A percentile compares a stretch with the other conserved stretches of the same genome.
phyloP scores from a whole-genome alignment of 2,888 invertebrate genomes.

The Electrophaes corylata region DNA sequence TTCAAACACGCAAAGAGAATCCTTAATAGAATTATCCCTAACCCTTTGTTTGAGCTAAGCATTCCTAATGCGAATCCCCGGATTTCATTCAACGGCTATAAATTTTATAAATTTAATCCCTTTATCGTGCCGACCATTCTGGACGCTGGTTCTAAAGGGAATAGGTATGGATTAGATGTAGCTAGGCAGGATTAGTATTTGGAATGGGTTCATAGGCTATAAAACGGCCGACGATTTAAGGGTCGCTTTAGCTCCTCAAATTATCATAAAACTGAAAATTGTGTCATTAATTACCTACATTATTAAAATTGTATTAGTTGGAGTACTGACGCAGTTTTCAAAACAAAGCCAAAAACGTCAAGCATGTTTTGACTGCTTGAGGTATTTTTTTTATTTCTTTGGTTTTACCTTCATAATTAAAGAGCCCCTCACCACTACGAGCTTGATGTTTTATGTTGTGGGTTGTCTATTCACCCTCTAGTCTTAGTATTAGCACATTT shows the following conservation, averaged over 20 bases:
- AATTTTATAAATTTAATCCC: conserved; percentile 76
- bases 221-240: background rate
- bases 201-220: conserved; percentile 5
- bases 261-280: background rate
- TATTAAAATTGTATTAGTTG: background rate
- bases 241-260: background rate
- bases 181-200: conserved; percentile 10
- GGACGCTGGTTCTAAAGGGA: conserved; percentile 34
- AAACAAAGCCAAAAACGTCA: background rate
- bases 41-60: conserved; percentile 41
- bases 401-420: too few species aligned
- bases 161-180: conserved; percentile 55
- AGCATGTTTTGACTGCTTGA: background rate
- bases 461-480: too few species aligned
- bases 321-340: background rate
- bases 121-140: conserved; percentile 68
- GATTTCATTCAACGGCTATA: conserved; percentile 58
- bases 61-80: conserved; percentile 45
- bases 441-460: too few species aligned
- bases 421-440: too few species aligned
- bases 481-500: too few species aligned
- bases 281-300: background rate
- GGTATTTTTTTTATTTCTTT: background rate
- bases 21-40: conserved; percentile 38
- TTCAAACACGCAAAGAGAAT: conserved; percentile 28